Evolutionary conservation across 2,888 invertebrate species (phyloP), one percentile per base, ranked within the genome.

Genomic region (Lasioglossum zephyrum): DNA sequence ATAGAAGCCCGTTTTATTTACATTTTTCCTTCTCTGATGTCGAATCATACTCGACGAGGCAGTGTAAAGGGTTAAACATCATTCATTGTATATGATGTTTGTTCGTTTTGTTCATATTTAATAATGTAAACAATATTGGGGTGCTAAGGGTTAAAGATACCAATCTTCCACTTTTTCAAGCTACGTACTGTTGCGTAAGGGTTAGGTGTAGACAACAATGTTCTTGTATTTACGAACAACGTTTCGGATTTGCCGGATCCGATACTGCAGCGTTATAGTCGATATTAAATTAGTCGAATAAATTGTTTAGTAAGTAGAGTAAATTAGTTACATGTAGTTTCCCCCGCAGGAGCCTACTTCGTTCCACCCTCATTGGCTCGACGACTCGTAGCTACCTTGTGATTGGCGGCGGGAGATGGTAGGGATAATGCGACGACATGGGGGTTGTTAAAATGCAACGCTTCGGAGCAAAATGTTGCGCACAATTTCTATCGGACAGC

Each of bases 371-470:
- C 4, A 4, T 57, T n/a, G 57, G 57, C n/a, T 3, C n/a, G 57
- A 9, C 9, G 57, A 57, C 57, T 57, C n/a, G 57, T 11, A 57
- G 57, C n/a, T n/a, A 57, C 57, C 57, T n/a, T n/a, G n/a, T 11
- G n/a, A n/a, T 57, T 57, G 57, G 57, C 11, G 4, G n/a, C 4
- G n/a, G n/a, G n/a, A n/a, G 57, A 3, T n/a, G 57, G 57, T 57
- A n/a, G 57, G 57, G 57, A 57, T 57, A 57, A n/a, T 57, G n/a
- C 57, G n/a, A 57, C n/a, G 57, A n/a, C 57, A 57, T 11, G 57
- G 11, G 57, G n/a, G 57, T 57, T 57, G 57, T n/a, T 57, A 11
- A n/a, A 57, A n/a, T 57, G n/a, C n/a, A n/a, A n/a, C n/a, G n/a
- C 1, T n/a, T n/a, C 57, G 57, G n/a, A 57, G 57, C 36, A 57